Evolutionary conservation across 1,140 invertebrate species (phyloP).

Genomic region (Drosophila rhopaloa): DNA sequence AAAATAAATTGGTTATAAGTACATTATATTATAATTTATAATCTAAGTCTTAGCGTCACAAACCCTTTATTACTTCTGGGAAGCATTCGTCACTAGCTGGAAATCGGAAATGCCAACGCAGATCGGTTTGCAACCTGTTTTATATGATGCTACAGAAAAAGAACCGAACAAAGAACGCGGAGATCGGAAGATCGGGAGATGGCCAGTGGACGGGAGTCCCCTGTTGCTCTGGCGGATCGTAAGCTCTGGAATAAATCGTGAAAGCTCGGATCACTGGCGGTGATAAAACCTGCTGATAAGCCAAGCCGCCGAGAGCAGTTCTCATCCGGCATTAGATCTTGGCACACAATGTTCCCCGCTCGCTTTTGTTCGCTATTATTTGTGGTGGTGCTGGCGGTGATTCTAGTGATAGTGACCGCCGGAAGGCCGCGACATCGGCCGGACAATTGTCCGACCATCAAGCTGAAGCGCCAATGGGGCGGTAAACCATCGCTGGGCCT

Average conservation of each 20-base stretch:
- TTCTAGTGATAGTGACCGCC: slow-evolving; percentile 8
- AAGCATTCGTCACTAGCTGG: slow-evolving; percentile 17
- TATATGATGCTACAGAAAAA: slow-evolving; percentile 2
- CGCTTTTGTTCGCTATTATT: neutral
- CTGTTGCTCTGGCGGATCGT: neutral
- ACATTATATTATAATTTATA: too few species aligned
- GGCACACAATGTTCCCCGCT: slow-evolving; percentile 11
- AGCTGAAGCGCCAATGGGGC: slow-evolving; percentile 80
- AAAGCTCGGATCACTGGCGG: slow-evolving; percentile 16
- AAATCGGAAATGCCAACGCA: slow-evolving; percentile 16
- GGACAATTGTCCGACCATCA: slow-evolving; percentile 66
- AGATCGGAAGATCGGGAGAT: slow-evolving; percentile 4
- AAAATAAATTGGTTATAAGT: too few species aligned
- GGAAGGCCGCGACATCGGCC: slow-evolving; percentile 24
- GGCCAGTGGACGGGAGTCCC: neutral
- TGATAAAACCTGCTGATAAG: slow-evolving; percentile 24
- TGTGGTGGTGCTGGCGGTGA: neutral
- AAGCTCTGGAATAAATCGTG: slow-evolving; percentile 4
- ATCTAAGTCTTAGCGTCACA: neutral
- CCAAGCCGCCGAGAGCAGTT: slow-evolving; percentile 18
- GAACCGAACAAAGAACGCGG: slow-evolving; percentile 12
- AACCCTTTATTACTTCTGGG: neutral
- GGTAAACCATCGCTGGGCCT: slow-evolving; percentile 84
- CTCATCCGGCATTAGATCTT: slow-evolving; percentile 11
- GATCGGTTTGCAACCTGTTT: slow-evolving; percentile 15